Conservation (phyloP, 2,113 vertebrate species). For the Petrocephalus zakoni region DNA sequence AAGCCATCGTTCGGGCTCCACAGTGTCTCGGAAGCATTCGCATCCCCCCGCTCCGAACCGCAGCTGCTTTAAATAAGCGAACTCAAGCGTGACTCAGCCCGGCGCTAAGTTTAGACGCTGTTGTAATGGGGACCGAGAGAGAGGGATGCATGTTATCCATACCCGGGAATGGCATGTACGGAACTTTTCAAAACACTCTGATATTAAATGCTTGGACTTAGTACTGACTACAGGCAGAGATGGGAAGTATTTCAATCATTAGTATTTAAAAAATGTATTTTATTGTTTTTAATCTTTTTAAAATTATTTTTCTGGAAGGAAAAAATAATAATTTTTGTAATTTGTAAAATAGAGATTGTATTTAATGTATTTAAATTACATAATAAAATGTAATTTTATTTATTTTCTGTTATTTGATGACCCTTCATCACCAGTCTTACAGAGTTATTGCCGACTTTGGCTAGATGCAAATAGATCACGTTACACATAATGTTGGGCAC, state of each 20-base stretch:
- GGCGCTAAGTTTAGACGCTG: constrained; percentile 15
- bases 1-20: not conserved
- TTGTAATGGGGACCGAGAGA: not conserved
- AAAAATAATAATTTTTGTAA: too few species aligned
- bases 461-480: too few species aligned
- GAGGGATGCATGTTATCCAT: constrained; percentile 20
- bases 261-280: not conserved
- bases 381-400: too few species aligned
- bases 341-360: too few species aligned
- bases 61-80: not conserved
- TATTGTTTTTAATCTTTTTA: too few species aligned
- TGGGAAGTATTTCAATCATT: not conserved
- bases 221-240: not conserved
- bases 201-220: not conserved
- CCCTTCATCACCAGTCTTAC: too few species aligned
- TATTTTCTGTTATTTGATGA: too few species aligned
- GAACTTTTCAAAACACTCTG: not conserved
- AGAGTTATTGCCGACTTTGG: too few species aligned
- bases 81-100: not conserved
- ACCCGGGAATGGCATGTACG: not conserved
- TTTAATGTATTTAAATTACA: too few species aligned
- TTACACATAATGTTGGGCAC: too few species aligned
- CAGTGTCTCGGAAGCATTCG: not conserved
- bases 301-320: too few species aligned
- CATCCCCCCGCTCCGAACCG: not conserved